These are phyloP conservation scores for Penaeus japonicus DNA, from an alignment of 1,140 invertebrate species.

Conservation along the genomic window DNA sequence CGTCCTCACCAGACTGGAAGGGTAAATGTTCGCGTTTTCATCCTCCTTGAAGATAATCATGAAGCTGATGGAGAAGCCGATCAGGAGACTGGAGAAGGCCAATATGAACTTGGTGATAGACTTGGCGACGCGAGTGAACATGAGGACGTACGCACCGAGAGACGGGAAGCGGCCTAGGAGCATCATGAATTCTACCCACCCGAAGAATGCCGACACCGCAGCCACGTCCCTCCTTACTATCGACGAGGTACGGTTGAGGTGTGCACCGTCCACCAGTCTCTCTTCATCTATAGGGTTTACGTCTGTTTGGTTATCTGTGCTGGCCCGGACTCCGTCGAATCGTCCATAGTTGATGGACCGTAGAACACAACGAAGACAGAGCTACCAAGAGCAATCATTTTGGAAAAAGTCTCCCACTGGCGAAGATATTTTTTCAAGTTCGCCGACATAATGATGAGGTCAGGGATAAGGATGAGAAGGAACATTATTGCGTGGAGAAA, in stretches of 20 bases:
- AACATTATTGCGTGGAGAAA: constrained; percentile 26
- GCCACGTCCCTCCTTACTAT: background rate
- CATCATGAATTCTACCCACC: constrained; percentile 38
- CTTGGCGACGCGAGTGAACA: constrained; percentile 36
- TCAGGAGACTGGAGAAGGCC: constrained; percentile 13
- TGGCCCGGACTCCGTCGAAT: background rate
- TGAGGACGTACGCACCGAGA: constrained; percentile 21
- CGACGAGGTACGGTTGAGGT: background rate
- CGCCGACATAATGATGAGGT: background rate
- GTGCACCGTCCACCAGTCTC: background rate
- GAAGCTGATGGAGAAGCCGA: constrained; percentile 30
- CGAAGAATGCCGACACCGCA: constrained; percentile 38
- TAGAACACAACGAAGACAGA: constrained; percentile 28
- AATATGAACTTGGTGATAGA: constrained; percentile 23
- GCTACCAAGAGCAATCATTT: background rate
- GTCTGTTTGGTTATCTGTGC: background rate
- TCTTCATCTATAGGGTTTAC: too few relatives aligned
- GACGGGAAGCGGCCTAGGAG: constrained; percentile 64
- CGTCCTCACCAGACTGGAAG: constrained; percentile 10
- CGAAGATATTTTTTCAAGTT: background rate
- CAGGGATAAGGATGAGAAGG: constrained; percentile 4
- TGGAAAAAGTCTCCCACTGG: constrained; percentile 30
- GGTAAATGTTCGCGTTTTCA: background rate
- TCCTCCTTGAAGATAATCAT: constrained; percentile 16
- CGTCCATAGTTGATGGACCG: background rate